These are phyloP conservation scores for Hyperoodon ampullatus DNA, from an alignment of 2,113 vertebrate species.

Conservation along the genomic window DNA sequence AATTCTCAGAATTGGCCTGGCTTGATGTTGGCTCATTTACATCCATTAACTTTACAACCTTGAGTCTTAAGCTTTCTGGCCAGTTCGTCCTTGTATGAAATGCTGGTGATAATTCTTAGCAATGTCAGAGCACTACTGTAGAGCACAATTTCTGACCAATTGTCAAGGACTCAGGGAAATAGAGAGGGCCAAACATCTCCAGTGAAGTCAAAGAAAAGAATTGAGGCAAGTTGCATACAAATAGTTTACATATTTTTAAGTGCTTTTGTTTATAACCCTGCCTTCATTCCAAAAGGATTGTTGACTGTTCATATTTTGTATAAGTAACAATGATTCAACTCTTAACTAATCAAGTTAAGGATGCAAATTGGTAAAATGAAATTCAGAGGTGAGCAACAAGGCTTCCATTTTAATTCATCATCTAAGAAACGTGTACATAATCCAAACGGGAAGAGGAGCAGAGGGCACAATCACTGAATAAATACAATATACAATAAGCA, in stretches of 20 bases:
- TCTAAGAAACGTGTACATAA: neutral
- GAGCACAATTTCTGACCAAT: neutral
- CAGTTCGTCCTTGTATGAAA: neutral
- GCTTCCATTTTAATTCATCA: constrained; percentile 12
- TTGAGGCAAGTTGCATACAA: neutral
- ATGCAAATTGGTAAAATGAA: neutral
- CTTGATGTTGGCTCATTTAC: neutral
- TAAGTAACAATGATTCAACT: neutral
- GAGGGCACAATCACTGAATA: neutral
- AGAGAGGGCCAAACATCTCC: neutral
- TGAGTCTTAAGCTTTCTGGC: neutral
- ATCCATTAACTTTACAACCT: constrained; percentile 3
- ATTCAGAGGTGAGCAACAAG: neutral
- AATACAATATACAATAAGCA: neutral
- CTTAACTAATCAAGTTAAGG: neutral
- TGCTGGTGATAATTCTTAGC: neutral
- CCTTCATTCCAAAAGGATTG: neutral
- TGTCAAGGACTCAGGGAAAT: neutral
- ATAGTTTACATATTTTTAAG: neutral
- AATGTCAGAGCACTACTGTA: neutral
- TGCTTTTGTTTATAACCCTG: neutral
- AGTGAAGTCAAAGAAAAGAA: neutral
- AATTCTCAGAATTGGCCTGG: neutral
- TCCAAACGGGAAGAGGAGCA: constrained; percentile 3
- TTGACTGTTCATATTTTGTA: constrained; percentile 2